A percentile compares a stretch with the other conserved stretches of the same genome.
Evolutionary conservation across 2,113 vertebrate species (phyloP).

Genomic region (Hippocampus abdominalis): DNA sequence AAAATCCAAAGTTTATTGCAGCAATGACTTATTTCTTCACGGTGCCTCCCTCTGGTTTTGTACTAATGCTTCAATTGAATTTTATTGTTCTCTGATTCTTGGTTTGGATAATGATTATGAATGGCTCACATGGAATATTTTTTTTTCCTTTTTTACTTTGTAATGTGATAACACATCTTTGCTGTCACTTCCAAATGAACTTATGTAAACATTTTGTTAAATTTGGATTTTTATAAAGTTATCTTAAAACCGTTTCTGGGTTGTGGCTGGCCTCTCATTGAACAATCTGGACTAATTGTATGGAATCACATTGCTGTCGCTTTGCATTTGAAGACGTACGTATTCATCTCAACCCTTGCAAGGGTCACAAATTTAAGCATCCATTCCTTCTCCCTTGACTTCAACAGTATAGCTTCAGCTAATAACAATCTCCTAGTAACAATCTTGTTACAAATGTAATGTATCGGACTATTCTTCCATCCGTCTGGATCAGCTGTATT

Average conservation of each 20-base stretch:
- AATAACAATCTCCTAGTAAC: too few relatives aligned
- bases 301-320: too few relatives aligned
- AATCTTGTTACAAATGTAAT: too few relatives aligned
- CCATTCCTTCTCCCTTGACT: too few relatives aligned
- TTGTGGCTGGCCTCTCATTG: neutral
- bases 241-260: constrained; percentile 21
- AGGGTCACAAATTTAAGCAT: too few relatives aligned
- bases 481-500: too few relatives aligned
- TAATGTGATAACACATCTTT: constrained; percentile 8
- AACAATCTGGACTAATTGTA: neutral
- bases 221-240: constrained; percentile 38
- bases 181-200: neutral
- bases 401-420: too few relatives aligned
- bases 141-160: neutral
- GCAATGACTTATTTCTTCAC: neutral
- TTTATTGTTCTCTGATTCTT: neutral
- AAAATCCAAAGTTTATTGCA: neutral
- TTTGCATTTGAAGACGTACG: too few relatives aligned
- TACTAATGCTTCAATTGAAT: constrained; percentile 8
- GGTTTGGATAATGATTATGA: constrained; percentile 5
- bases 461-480: too few relatives aligned
- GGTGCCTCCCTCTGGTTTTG: constrained; percentile 9
- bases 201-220: constrained; percentile 9
- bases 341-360: too few relatives aligned
- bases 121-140: neutral